Evolutionary conservation across 2,888 invertebrate genomes (phyloP).

Genomic region (Cryptocheilus praepositus): DNA sequence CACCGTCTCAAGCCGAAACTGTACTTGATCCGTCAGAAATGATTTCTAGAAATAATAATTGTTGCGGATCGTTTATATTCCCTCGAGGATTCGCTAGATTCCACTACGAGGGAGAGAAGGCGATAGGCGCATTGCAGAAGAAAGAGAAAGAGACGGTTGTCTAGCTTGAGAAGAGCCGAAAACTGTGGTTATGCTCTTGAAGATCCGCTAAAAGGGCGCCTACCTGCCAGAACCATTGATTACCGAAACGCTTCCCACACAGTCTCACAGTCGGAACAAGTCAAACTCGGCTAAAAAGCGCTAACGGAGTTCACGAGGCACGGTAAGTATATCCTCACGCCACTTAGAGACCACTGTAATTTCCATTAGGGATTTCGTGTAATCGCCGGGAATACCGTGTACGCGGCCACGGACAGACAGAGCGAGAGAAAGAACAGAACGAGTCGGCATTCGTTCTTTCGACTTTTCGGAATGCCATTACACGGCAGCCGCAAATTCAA

Average conservation of each 20-base stretch:
- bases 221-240: constrained; percentile 74
- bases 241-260: constrained; percentile 74
- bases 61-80: not conserved
- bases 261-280: constrained; percentile 63
- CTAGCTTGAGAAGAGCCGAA: constrained; percentile 54
- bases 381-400: constrained; percentile 51
- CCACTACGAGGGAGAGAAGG: not conserved
- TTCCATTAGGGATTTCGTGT: constrained; percentile 69
- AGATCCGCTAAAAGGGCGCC: constrained; percentile 68
- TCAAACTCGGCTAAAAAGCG: constrained; percentile 67
- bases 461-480: constrained; percentile 39
- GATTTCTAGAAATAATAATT: not conserved
- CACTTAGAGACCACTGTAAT: constrained; percentile 72
- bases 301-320: constrained; percentile 63
- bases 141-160: constrained; percentile 44
- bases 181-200: constrained; percentile 63
- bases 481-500: constrained; percentile 29
- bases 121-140: constrained; percentile 31
- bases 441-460: constrained; percentile 16
- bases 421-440: not conserved
- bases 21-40: not conserved
- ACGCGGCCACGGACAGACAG: constrained; percentile 21
- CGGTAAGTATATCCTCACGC: constrained; percentile 67
- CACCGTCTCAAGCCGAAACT: not conserved
- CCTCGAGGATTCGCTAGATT: constrained; percentile 4